Conservation (phyloP, 2,797 vertebrate species). For the Amblyopsis hoosieri region DNA sequence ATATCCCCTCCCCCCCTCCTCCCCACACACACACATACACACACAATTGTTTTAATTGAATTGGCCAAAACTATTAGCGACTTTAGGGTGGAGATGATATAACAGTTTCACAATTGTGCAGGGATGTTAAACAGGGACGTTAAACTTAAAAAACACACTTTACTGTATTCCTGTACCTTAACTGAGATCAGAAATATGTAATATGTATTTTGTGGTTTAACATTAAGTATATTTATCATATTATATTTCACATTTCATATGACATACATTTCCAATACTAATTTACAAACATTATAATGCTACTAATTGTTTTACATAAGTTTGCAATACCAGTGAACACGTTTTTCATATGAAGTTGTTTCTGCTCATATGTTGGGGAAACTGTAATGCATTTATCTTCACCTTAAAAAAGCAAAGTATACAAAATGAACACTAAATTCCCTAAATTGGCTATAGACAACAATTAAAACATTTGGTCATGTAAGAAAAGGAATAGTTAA, state of each 20-base stretch:
- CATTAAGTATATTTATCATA: no score
- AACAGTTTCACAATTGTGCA: slow-evolving; percentile 84
- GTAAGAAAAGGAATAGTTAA: slow-evolving; percentile 50
- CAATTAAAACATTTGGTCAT: slow-evolving; percentile 40
- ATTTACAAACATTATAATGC: no score
- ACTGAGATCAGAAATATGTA: no score
- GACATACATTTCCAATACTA: no score
- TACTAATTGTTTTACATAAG: not conserved
- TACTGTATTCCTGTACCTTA: no score
- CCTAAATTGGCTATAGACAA: slow-evolving; percentile 49
- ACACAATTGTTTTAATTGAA: slow-evolving; percentile 48
- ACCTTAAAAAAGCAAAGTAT: slow-evolving; percentile 14
- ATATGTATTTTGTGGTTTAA: no score
- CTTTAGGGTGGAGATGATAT: slow-evolving; percentile 57
- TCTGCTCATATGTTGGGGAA: slow-evolving; percentile 69
- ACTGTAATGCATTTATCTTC: slow-evolving; percentile 40
- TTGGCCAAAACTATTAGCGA: slow-evolving; percentile 36
- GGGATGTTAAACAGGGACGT: slow-evolving; percentile 77
- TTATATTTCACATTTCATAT: no score
- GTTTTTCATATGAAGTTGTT: slow-evolving; percentile 45
- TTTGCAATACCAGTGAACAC: not conserved
- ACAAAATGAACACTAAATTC: slow-evolving; percentile 32
- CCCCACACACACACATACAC: no score
- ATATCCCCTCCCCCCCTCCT: no score
- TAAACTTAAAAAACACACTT: slow-evolving; percentile 48